Base-by-base conservation (phyloP, 2,113 vertebrate genomes). In the Petromus typicus region DNA sequence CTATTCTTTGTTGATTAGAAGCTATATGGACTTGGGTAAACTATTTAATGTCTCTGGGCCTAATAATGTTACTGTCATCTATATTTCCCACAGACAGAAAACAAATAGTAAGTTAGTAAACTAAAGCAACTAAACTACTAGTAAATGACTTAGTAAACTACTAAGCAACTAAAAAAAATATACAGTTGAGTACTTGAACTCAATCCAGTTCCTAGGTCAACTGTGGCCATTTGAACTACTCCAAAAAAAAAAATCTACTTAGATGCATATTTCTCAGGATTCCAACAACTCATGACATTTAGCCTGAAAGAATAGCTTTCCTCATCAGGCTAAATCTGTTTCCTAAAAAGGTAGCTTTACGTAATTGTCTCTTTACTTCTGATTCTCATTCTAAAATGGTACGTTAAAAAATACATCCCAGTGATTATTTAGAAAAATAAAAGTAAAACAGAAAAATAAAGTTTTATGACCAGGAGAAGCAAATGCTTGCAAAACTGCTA, bases 371-470 rank as follows among this genome's bases (percentile, higher is more conserved):
- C 78, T 69, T 83, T 85, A 20, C 23, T 71, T 93, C 43, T 67
- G 22, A 5, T 90, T 59, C 40, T 81, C 78, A 78, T 90, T 81
- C 61, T 45, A 75, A 93, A 92, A 69, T 76, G 40, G 63, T 14
- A 48, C n/a, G 82, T 93, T 83, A 75, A 61, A 18, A 80, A 95
- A 71, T 64, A 18, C 27, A 93, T 27, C 23, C 37, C 43, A 37
- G 76, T 78, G 80, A 64, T 81, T 85, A n/a, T 17, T 69, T n/a
- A 11, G n/a, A 87, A 83, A 94, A 82, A n/a, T 54, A 66, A 8
- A 6, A 71, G 20, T 64, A 88, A 89, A 76, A 45, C 18, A 80
- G 8, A 91, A 95, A 95, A 87, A 56, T 56, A 34, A 95, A 86
- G 32, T 6, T 34, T 81, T 67, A 88, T 71, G 23, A 93, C 13